Evolutionary conservation across 2,797 vertebrate species (phyloP).

Genomic region (Leucoraja ocellata): DNA sequence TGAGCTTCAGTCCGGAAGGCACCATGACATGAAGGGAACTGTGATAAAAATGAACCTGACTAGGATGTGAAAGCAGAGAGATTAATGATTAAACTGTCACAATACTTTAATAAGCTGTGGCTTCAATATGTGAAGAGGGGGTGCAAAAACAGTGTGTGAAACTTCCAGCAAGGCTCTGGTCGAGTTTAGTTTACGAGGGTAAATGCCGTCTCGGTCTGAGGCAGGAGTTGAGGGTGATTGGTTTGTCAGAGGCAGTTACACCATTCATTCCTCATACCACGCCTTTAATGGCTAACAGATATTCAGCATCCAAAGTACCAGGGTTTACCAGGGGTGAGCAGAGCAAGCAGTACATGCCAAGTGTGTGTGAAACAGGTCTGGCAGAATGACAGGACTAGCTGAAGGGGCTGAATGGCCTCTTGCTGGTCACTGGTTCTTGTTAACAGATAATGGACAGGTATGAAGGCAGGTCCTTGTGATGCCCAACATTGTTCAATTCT

Average conservation of each 20-base stretch:
- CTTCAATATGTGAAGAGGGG: not conserved
- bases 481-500: not conserved
- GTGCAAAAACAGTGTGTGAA: constrained; percentile 1
- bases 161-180: not conserved
- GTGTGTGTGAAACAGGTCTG: not conserved
- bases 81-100: constrained; percentile 60
- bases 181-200: not conserved
- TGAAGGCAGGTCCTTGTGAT: not conserved
- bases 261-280: not conserved
- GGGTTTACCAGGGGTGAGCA: not conserved
- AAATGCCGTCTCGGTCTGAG: not conserved
- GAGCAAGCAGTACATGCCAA: not conserved
- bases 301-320: not conserved
- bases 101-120: constrained; percentile 36
- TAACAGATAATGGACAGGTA: not conserved
- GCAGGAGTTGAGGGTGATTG: not conserved
- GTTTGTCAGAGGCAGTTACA: not conserved
- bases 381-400: not conserved
- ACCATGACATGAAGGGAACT: constrained; percentile 61
- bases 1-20: constrained; percentile 57
- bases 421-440: not conserved
- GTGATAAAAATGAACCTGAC: constrained; percentile 66
- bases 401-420: constrained; percentile 12
- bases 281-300: not conserved
- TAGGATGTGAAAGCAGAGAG: constrained; percentile 54